These are phyloP conservation scores for Eupsilia transversa DNA, from an alignment of 2,888 invertebrate species.

Conservation along the genomic window DNA sequence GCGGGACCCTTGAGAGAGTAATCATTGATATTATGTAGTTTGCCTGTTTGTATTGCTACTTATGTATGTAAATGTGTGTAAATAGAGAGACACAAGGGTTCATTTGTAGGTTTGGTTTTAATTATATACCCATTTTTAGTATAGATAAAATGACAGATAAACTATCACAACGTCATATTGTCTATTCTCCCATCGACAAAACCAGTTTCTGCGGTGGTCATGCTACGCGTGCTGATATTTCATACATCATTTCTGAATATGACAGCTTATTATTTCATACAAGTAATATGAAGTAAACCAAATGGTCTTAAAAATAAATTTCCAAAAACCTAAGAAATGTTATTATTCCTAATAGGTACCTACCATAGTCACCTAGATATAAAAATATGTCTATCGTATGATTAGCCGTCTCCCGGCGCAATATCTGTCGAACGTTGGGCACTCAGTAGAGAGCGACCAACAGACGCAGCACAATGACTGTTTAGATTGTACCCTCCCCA, in stretches of 20 bases:
- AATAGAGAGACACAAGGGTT: slow-evolving; percentile 14
- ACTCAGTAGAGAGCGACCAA: slow-evolving; percentile 53
- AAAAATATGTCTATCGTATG: slow-evolving; percentile 41
- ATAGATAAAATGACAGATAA: no score
- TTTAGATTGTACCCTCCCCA: slow-evolving; percentile 63
- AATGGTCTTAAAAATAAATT: not conserved
- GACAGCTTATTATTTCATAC: not conserved
- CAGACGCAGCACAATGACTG: slow-evolving; percentile 66
- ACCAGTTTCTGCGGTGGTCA: no score
- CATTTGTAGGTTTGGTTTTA: not conserved
- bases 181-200: no score
- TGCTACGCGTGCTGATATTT: no score
- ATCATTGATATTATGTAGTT: slow-evolving; percentile 82
- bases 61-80: slow-evolving; percentile 47
- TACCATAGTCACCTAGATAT: not conserved
- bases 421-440: slow-evolving; percentile 62
- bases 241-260: not conserved
- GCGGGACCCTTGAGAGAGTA: slow-evolving; percentile 75
- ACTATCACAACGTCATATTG: no score
- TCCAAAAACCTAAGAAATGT: not conserved
- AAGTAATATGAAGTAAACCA: not conserved
- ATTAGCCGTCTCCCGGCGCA: slow-evolving; percentile 55
- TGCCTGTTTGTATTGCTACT: slow-evolving; percentile 75
- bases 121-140: not conserved
- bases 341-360: not conserved